Base-by-base conservation (phyloP, 2,888 invertebrate species). In the Caenorhabditis sinica region DNA sequence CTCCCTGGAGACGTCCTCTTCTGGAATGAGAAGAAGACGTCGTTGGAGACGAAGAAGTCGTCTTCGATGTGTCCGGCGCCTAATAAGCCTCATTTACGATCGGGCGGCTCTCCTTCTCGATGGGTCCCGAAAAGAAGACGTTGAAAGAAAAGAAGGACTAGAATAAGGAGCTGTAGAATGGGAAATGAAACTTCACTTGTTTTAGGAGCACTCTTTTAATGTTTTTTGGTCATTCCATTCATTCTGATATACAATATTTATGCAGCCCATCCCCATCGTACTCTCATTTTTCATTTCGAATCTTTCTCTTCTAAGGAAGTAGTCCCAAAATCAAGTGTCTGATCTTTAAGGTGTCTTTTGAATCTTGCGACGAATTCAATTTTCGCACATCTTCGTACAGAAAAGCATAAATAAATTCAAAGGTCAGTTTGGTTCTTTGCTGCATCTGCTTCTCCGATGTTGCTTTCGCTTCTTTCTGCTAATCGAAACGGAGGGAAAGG, bases 81-180 rank as follows among this genome's bases (percentile, higher is more conserved):
- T 80, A 80, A 80, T 80, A 80, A 80, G 79, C 69, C 72, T 80
- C 79, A 80, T 80, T 80, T 80, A 80, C 79, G 79, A 80, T 79
- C 79, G 79, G 66, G 58, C 40, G 33, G 30, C 58, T 43, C 43
- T 65, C 43, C 65, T 65, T 74, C 49, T 75, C 58, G 76, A 76
- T 66, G 76, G 58, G 66, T 53, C 36, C 51, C 68, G 17, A 28
- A 65, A 68, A 68, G 51, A 68, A 68, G 68, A 33, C 51, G 51
- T 11, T 51, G 68, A n/a, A 68, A 17, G 40, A 43, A 43, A 25
- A 58, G 53, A 58, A 72, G 30, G 43, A 60, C 30, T 11, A 8
- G 68, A 43, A 71, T 40, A 33, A 30, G 51, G 2, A n/a, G 53
- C 8, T 51, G 17, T 33, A 9, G 28, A 49, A 28, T 33, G 15